These are phyloP conservation scores for Cyprinodon variegatus DNA, from an alignment of 2,113 vertebrate species.

Conservation along the genomic window DNA sequence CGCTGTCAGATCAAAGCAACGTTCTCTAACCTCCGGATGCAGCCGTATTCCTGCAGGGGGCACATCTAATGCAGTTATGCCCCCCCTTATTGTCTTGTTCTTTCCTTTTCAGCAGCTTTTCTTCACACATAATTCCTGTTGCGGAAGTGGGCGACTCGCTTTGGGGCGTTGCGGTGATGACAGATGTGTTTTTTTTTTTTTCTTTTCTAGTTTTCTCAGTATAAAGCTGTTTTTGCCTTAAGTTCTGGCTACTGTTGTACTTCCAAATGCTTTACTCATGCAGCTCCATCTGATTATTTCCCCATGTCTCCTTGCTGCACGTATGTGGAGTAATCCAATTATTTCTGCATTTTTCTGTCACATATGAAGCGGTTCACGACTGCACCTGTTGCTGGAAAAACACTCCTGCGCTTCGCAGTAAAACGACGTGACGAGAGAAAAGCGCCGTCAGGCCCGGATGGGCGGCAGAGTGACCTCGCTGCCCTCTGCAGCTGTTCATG, in stretches of 20 bases:
- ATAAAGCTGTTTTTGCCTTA: neutral
- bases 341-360: constrained; percentile 15
- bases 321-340: neutral
- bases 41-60: constrained; percentile 1
- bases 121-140: constrained; percentile 4
- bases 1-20: constrained; percentile 2
- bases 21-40: constrained; percentile 8
- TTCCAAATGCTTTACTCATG: no score
- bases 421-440: constrained; percentile 55
- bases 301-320: neutral
- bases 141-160: constrained; percentile 10
- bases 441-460: constrained; percentile 33
- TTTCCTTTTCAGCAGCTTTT: constrained; percentile 11
- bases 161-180: constrained; percentile 6
- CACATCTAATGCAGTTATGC: neutral
- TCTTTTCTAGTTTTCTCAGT: neutral
- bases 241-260: neutral
- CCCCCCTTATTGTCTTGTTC: neutral
- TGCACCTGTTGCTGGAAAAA: constrained; percentile 63
- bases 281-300: neutral
- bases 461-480: constrained; percentile 45
- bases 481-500: constrained; percentile 57
- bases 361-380: constrained; percentile 15
- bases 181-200: no score
- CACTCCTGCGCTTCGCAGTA: constrained; percentile 36